These are phyloP conservation scores for Andrena fulva DNA, from an alignment of 2,888 invertebrate genomes.

Conservation along the genomic window DNA sequence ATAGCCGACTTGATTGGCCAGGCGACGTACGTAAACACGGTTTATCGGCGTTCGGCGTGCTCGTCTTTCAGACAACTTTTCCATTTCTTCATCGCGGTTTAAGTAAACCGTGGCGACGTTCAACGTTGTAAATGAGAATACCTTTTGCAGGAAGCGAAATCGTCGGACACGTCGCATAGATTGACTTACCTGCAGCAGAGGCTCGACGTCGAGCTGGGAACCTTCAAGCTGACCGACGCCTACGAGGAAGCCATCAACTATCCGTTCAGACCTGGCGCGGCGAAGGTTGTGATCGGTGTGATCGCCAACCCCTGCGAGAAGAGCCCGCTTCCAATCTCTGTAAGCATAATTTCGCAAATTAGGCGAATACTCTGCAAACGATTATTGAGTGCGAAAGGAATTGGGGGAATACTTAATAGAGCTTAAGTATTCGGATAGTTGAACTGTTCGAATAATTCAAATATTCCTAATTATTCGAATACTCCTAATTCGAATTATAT, in stretches of 20 bases:
- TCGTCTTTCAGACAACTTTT: neutral
- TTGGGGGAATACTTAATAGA: too few relatives aligned
- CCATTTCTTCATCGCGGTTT: neutral
- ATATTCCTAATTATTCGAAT: too few relatives aligned
- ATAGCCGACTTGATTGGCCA: neutral
- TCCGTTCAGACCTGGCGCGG: conserved; percentile 91
- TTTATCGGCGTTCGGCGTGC: neutral
- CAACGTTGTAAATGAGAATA: conserved; percentile 5
- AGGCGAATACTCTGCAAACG: too few relatives aligned
- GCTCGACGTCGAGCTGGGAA: conserved; percentile 86
- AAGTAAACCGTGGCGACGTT: neutral
- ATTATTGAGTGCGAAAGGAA: too few relatives aligned
- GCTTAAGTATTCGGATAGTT: too few relatives aligned
- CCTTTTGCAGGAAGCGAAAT: conserved; percentile 76
- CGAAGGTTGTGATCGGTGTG: conserved; percentile 90
- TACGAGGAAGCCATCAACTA: conserved; percentile 88
- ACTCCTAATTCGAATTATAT: too few relatives aligned
- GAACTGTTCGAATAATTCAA: too few relatives aligned
- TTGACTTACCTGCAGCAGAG: conserved; percentile 80
- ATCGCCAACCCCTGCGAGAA: conserved; percentile 88
- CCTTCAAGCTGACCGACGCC: conserved; percentile 85
- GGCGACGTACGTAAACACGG: neutral
- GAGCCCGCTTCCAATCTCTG: conserved; percentile 85
- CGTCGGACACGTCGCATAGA: conserved; percentile 68
- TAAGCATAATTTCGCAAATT: conserved; percentile 78